Evolutionary conservation across 2,113 vertebrate genomes (phyloP), one percentile per base, ranked within the genome.

Genomic region (Hippocampus comes): DNA sequence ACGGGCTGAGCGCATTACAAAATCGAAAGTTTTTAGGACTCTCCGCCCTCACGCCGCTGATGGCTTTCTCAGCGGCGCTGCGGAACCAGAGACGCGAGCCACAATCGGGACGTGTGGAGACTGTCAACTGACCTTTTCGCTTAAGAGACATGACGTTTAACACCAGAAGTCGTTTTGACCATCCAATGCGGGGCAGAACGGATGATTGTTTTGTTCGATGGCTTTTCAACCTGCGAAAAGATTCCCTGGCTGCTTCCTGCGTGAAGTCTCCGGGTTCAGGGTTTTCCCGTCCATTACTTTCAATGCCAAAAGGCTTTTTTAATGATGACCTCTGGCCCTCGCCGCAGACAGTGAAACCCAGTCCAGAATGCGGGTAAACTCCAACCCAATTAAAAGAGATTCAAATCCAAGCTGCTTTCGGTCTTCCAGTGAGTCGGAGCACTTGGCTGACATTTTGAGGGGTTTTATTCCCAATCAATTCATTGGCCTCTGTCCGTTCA

Each of bases 361-460:
- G 81, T 75, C 83, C 76, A 67, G 65, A 85, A 76, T 75, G 41
- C 2, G 69, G 66, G 79, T 70, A 9, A 71, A 64, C 57, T 83
- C 85, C 80, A 79, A 75, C 72, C 81, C 78, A 83, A 85, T 89
- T 87, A 84, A 81, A 88, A 74, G 73, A 77, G 80, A 90, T 87
- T 76, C 73, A 80, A 89, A 85, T 86, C 80, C 84, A 87, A 78
- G 87, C 80, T 80, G 84, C 79, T 67, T 84, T 68, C 78, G 66
- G 78, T 81, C 80, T 76, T 85, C 84, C 79, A 85, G 75, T 53
- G 75, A 74, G 71, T 83, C 75, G 72, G 73, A 88, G 79, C 70
- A 71, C 60, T 74, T 82, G 83, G 84, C 83, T 73, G 82, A 89
- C 76, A 82, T 84, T 79, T 38, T 63, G 48, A 75, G 51, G 70